phyloP scores from a whole-genome alignment of 1,140 invertebrate genomes.

The Phthorimaea operculella region DNA sequence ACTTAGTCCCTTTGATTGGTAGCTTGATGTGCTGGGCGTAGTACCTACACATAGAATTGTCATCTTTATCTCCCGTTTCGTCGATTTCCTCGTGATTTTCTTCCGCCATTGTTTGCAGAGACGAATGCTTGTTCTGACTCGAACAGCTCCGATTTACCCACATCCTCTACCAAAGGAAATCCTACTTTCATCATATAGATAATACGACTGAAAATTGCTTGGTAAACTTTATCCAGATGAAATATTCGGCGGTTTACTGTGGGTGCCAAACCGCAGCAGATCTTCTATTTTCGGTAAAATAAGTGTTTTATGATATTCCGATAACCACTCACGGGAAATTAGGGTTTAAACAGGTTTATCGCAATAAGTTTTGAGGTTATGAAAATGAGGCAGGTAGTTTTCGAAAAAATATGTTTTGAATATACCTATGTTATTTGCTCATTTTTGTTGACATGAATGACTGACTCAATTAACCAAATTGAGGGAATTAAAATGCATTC shows the following conservation, averaged over 20 bases:
- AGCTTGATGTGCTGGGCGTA: too few species aligned
- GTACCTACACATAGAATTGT: background rate
- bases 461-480: too few species aligned
- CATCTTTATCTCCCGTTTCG: background rate
- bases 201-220: background rate
- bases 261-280: background rate
- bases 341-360: background rate
- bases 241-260: background rate
- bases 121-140: constrained; percentile 1
- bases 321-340: background rate
- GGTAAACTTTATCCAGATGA: background rate
- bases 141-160: background rate
- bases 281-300: background rate
- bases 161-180: background rate
- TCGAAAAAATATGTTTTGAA: background rate
- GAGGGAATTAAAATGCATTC: too few species aligned
- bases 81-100: background rate
- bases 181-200: background rate
- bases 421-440: too few species aligned
- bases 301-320: constrained; percentile 1
- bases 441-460: too few species aligned
- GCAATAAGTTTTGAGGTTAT: background rate
- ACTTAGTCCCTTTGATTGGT: too few species aligned
- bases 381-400: background rate
- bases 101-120: constrained; percentile 1